These are phyloP conservation scores for Petrocephalus zakoni DNA, from an alignment of 2,113 vertebrate genomes.

Conservation along the genomic window DNA sequence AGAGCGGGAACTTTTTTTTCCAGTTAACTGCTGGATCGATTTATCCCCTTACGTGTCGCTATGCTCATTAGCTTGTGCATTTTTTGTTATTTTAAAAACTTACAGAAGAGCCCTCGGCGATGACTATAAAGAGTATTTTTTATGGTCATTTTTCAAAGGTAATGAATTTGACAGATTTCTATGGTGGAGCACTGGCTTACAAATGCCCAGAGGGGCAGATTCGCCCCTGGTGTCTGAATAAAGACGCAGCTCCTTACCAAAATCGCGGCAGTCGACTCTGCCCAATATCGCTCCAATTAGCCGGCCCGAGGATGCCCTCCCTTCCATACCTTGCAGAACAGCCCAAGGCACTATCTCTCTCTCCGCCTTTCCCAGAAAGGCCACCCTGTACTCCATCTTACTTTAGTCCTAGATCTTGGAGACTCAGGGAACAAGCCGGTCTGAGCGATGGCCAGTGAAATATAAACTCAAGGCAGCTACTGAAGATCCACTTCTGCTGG, in stretches of 20 bases:
- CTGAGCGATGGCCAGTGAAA: slow-evolving; percentile 68
- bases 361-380: slow-evolving; percentile 50
- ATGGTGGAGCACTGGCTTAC: slow-evolving; percentile 49
- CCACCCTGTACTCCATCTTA: slow-evolving; percentile 63
- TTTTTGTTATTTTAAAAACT: neutral
- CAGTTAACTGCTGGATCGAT: neutral
- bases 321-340: slow-evolving; percentile 49
- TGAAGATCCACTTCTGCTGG: slow-evolving; percentile 51
- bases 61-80: neutral
- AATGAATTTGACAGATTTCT: slow-evolving; percentile 48
- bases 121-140: neutral
- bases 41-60: neutral
- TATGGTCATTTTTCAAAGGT: neutral
- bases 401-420: slow-evolving; percentile 60
- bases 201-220: slow-evolving; percentile 43
- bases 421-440: slow-evolving; percentile 57
- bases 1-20: neutral
- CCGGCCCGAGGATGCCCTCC: slow-evolving; percentile 40
- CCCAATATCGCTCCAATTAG: slow-evolving; percentile 54
- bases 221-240: slow-evolving; percentile 54
- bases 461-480: slow-evolving; percentile 60
- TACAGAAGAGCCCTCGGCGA: neutral
- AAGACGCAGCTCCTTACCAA: slow-evolving; percentile 56
- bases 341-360: slow-evolving; percentile 61
- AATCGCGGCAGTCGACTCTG: slow-evolving; percentile 45